Base-by-base conservation (phyloP, 2,113 vertebrate species). In the Catharus bicknelli region DNA sequence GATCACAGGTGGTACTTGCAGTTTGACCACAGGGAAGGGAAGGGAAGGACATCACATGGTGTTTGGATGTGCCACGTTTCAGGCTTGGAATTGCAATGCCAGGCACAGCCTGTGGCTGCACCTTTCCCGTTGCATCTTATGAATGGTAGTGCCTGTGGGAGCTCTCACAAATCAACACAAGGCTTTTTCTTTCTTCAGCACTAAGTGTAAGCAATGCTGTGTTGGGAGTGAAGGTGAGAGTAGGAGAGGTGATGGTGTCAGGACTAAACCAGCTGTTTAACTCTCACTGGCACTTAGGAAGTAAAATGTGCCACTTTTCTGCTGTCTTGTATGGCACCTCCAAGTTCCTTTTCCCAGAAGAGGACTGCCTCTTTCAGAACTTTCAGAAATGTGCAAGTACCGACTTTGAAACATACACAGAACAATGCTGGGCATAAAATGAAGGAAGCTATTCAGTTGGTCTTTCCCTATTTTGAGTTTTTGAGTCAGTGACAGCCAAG, bases 21-120 rank as follows among this genome's bases (percentile, higher is more conserved):
- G n/a, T 32, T 18, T 42, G 54, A 61, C 16, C 15, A 16, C 48
- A 27, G 38, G 26, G 59, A 58, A 73, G 55, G 26, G 61, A 67
- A 77, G 34, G 26, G 61, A 67, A 77, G 34, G 21, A 32, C 9
- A 3, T 40, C 61, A 14, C 38, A 22, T 12, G 22, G 38, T 68
- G 45, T 32, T 51, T 86, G 63, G 54, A 27, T n/a, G 3, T n/a
- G 83, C 54, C 83, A 53, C 1, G 1, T 64, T 68, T 54, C 32
- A 4, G 42, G 48, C n/a, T 61, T 0, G 6, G 53, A 25, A 36
- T 51, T 47, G 45, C 74, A 58, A 7, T 0, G 0, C 45, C 25
- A 59, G 61, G 26, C 20, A 20, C 16, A 75, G 61, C 43, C 43
- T 23, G 7, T 58, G 34, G 45, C 80, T 88, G 51, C 13, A 25